Percentiles rank a stretch among this genome's conserved stretches.
phyloP scores from a whole-genome alignment of 2,113 vertebrate genomes.

The Otis tarda region DNA sequence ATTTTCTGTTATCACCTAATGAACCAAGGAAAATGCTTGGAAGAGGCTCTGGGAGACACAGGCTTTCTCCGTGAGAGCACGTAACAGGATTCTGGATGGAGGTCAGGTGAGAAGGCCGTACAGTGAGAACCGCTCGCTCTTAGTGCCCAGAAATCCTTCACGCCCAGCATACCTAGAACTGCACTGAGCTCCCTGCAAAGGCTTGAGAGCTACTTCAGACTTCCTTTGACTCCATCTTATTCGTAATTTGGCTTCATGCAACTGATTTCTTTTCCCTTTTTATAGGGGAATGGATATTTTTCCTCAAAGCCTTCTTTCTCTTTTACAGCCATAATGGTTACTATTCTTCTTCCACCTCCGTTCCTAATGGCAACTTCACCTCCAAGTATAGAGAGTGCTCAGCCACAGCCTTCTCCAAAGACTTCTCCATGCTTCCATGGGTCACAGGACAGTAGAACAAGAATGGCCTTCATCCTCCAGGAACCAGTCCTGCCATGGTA shows the following conservation, averaged over 20 bases:
- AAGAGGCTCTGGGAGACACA: background rate
- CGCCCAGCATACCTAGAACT: background rate
- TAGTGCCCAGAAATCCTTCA: background rate
- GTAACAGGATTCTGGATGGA: background rate
- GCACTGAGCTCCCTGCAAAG: background rate
- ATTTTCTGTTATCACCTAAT: constrained; percentile 63
- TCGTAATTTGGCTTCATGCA: background rate
- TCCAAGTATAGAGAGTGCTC: background rate
- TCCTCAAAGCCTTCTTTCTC: background rate
- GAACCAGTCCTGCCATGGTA: background rate
- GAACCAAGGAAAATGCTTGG: constrained; percentile 47
- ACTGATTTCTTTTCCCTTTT: background rate
- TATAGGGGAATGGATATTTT: background rate
- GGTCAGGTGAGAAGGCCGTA: background rate
- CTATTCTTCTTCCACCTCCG: background rate
- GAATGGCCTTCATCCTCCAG: background rate
- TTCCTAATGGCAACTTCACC: background rate
- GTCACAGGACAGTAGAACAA: background rate
- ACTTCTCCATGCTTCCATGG: background rate
- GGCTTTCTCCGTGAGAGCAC: background rate
- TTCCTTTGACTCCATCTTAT: background rate
- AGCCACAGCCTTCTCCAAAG: background rate
- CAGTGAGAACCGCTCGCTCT: background rate
- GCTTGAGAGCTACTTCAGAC: background rate
- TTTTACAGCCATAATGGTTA: background rate